Conservation (phyloP, 92 coral and sea anemone species). For the Phenganax subtilis region DNA sequence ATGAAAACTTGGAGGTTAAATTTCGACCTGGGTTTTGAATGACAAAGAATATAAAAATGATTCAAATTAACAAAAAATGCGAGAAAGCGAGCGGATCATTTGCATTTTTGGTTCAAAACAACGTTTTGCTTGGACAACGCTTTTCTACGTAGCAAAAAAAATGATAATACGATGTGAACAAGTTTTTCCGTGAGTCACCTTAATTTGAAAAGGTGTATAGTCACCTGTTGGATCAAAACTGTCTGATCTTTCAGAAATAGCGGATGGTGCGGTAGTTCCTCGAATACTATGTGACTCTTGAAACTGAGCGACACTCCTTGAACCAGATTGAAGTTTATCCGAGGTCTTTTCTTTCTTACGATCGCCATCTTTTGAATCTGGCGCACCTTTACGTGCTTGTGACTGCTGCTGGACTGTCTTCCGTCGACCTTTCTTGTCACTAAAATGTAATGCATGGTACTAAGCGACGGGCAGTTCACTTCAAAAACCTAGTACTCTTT, state of each 20-base stretch:
- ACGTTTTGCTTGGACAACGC: too few species aligned
- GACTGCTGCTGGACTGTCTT: slow-evolving; percentile 33
- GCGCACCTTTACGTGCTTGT: slow-evolving; percentile 51
- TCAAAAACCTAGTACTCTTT: neutral
- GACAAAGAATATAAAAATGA: too few species aligned
- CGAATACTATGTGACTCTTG: slow-evolving; percentile 63
- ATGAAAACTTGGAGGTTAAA: too few species aligned
- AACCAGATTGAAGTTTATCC: slow-evolving; percentile 70
- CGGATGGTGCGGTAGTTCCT: slow-evolving; percentile 82
- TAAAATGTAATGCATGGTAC: slow-evolving; percentile 3
- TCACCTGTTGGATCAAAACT: slow-evolving; percentile 85
- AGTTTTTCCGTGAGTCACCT: too few species aligned
- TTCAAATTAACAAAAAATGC: too few species aligned
- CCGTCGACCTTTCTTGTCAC: slow-evolving; percentile 78
- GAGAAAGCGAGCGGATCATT: too few species aligned
- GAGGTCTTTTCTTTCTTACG: slow-evolving; percentile 72
- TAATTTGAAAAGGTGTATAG: slow-evolving; percentile 16
- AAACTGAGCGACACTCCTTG: slow-evolving; percentile 66
- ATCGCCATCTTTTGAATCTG: slow-evolving; percentile 66
- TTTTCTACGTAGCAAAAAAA: too few species aligned
- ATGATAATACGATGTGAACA: too few species aligned
- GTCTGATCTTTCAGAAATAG: slow-evolving; percentile 92
- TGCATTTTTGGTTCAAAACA: too few species aligned
- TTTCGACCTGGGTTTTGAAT: too few species aligned
- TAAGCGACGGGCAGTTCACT: too few species aligned